Base-by-base conservation (phyloP, 2,113 vertebrate genomes). In the Emydura subglobosa region DNA sequence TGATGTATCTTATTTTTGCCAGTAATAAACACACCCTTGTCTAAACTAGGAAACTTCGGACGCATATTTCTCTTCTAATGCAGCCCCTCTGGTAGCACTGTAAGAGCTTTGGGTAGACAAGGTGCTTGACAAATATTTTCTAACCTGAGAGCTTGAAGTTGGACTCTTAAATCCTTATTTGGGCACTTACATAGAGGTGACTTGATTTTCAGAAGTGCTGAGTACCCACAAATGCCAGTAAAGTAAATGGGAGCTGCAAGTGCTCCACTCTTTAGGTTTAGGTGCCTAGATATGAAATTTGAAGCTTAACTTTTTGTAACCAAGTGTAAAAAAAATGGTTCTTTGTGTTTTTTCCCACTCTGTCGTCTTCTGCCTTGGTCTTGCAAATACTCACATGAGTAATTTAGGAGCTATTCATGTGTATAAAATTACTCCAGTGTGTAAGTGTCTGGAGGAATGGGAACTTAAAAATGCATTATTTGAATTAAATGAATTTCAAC, bases 401-500 rank as follows among this genome's bases (percentile, higher is more conserved):
- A 91, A 85, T 96, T 96, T 92, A 47, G 89, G 94, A 95, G 91
- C 85, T 85, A 93, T 94, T 91, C 87, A 95, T 91, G 80, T 82
- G 85, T 65, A 88, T 89, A 39, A 84, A 34, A 82, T 90, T 92
- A 95, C 92, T 96, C 91, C 91, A 76, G 83, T 47, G 82, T 79
- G 0, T 27, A 83, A 94, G 22, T 91, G 59, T 79, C 82, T 87
- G 91, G 61, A 47, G 53, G 82, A 72, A 79, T 85, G 47, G 94
- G 85, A 92, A 83, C 96, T 97, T 94, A 61, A 47, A 95, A 93
- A 81, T 87, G 53, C 80, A 96, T 95, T 86, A 89, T 50, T 82
- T 19, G 54, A 79, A 95, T 98, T 96, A 97, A 76, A 9, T 96
- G 93, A 96, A 97, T 93, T 80, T 85, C 51, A 54, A 91, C 29